A percentile compares a stretch with the other conserved stretches of the same genome.
Evolutionary conservation across 2,888 invertebrate genomes (phyloP).

Genomic region (Halictus quadricinctus): DNA sequence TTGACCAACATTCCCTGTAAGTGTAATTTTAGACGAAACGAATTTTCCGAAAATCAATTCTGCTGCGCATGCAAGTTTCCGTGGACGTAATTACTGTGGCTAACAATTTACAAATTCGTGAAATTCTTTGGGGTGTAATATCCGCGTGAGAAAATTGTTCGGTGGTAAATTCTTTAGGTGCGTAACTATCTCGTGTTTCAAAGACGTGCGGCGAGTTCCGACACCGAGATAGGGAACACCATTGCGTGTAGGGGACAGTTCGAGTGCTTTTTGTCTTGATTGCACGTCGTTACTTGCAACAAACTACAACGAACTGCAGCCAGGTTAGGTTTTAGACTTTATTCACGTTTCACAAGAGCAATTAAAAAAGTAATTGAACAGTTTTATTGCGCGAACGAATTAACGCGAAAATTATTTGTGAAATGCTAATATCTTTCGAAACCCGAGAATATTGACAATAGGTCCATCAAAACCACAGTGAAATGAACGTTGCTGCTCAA

Average conservation of each 20-base stretch:
- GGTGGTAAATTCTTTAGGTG: background rate
- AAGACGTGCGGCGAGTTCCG: background rate
- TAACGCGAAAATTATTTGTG: background rate
- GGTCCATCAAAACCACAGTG: background rate
- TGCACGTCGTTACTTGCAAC: slow-evolving; percentile 42
- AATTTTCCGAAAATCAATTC: background rate
- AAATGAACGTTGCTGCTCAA: background rate
- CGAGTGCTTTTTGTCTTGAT: slow-evolving; percentile 59
- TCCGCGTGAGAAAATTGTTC: background rate
- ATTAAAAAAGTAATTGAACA: background rate
- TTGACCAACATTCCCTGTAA: background rate
- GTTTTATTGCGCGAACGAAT: background rate
- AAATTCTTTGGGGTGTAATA: background rate
- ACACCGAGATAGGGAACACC: background rate
- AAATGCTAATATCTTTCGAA: background rate
- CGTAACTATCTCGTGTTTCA: background rate
- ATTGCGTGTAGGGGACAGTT: background rate
- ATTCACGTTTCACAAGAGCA: background rate
- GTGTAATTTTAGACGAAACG: background rate
- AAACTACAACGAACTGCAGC: slow-evolving; percentile 55
- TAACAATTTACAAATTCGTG: background rate
- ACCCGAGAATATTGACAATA: background rate
- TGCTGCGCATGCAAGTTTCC: background rate
- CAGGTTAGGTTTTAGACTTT: slow-evolving; percentile 55
- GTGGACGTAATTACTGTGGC: background rate